Base-by-base conservation (phyloP, 2,888 invertebrate genomes). In the Eledona agricola region DNA sequence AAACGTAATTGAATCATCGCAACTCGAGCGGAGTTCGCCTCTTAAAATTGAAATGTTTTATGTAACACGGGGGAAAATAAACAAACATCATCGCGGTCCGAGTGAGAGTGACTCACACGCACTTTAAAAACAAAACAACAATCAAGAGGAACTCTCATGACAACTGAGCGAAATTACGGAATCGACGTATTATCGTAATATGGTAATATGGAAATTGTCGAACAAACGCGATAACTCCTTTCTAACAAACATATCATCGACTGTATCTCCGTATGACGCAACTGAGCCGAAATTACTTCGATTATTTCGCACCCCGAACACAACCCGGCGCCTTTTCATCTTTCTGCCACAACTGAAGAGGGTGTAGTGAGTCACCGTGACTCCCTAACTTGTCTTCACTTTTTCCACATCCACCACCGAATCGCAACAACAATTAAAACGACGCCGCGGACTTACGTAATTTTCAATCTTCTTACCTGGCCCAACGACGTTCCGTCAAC, bases 101-200 rank as follows among this genome's bases (percentile, higher is more conserved):
- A 22, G 5, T n/a, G n/a, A n/a, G n/a, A n/a, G n/a, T 23, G 23
- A 23, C 4, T 23, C 23, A 23, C 9, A 7, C 23, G 23, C 9
- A 23, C 9, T n/a, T 23, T 23, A 7, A 6, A 23, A 23, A 23
- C n/a, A n/a, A n/a, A n/a, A n/a, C n/a, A n/a, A 38, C 38, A 38
- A 38, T 25, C 15, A 7, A 17, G 38, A 28, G 40, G 40, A 40
- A 40, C 17, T 40, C 11, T 16, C 28, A 28, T 40, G 5, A 40
- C 40, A 26, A 26, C 26, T 40, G 26, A 40, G 28, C 26, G 26
- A 40, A 37, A 37, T 26, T 16, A 25, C 40, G 25, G 22, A 37
- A 31, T 31, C 12, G 31, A n/a, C 25, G 17, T 4, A n/a, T 13
- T 4, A 23, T 35, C 46, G 26, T 19, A 34, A 11, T 12, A 10